A percentile compares a stretch with the other conserved stretches of the same genome.
phyloP scores from a whole-genome alignment of 30 jellyfish, hydroid and myxozoan genomes.

The Nemopilema nomurai region DNA sequence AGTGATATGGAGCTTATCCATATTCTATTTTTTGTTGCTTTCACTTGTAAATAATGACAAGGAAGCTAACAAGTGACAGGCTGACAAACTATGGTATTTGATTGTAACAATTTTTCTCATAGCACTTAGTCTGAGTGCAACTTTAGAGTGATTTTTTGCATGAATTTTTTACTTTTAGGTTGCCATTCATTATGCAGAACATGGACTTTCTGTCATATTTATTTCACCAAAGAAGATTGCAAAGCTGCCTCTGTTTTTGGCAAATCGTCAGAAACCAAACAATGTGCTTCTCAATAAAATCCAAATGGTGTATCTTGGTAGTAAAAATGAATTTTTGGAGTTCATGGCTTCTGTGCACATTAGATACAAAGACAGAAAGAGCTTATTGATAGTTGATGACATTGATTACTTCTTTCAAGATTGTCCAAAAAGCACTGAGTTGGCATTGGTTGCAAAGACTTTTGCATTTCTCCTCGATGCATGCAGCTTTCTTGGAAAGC shows the following conservation, averaged over 20 bases:
- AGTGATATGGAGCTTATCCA: too few relatives aligned
- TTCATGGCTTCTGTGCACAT: constrained; percentile 61
- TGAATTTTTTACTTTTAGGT: not conserved
- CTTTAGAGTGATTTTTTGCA: too few relatives aligned
- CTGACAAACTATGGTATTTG: too few relatives aligned
- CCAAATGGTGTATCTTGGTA: constrained; percentile 17
- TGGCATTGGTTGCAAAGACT: constrained; percentile 30
- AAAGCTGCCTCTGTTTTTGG: constrained; percentile 21
- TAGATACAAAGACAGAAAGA: constrained; percentile 7
- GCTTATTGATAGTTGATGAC: constrained; percentile 39
- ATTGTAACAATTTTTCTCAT: too few relatives aligned
- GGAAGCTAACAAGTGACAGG: too few relatives aligned
- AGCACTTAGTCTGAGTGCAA: too few relatives aligned
- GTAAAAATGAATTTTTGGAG: constrained; percentile 36
- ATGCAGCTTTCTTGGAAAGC: constrained; percentile 5
- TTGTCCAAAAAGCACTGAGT: constrained; percentile 27
- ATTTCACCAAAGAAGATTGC: constrained; percentile 40
- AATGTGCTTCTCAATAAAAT: constrained; percentile 26
- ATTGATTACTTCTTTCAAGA: constrained; percentile 24
- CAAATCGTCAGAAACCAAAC: constrained; percentile 17
- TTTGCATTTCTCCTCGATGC: constrained; percentile 53
- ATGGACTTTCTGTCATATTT: constrained; percentile 24
- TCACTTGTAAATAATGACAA: too few relatives aligned
- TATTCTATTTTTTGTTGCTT: too few relatives aligned
- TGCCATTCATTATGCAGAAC: constrained; percentile 35